phyloP scores from a whole-genome alignment of 2,113 vertebrate genomes.

The Apus apus region DNA sequence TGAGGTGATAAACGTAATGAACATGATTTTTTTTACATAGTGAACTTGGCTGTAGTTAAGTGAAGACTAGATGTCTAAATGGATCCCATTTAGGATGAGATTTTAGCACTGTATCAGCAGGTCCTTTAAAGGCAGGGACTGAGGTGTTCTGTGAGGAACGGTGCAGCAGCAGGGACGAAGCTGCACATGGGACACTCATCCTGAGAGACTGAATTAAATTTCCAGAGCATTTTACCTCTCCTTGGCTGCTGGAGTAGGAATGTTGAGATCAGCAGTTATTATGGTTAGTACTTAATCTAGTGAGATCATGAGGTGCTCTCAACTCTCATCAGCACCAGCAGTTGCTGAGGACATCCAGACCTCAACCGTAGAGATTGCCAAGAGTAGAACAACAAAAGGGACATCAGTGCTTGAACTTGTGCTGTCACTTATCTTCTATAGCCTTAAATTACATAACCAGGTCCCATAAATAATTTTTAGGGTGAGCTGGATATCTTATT shows the following conservation, averaged over 20 bases:
- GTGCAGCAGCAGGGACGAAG: background rate
- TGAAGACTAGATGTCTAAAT: background rate
- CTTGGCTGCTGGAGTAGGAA: background rate
- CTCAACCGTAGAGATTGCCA: background rate
- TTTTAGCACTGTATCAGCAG: background rate
- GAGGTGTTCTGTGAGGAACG: background rate
- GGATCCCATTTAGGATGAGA: background rate
- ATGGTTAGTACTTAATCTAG: background rate
- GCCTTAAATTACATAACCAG: background rate
- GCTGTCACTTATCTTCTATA: background rate
- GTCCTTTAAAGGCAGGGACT: background rate
- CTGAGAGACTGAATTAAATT: background rate
- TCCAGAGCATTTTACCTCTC: background rate
- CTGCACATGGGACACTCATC: fast-evolving
- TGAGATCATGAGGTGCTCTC: background rate
- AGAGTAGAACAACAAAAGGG: background rate
- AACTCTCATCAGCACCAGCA: background rate
- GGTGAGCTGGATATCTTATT: background rate
- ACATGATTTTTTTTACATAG: background rate
- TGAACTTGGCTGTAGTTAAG: background rate
- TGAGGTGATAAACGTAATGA: fast-evolving
- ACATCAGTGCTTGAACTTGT: background rate
- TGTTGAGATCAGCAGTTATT: background rate
- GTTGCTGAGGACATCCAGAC: background rate
- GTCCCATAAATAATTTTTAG: background rate